Percentiles rank a stretch among this genome's conserved stretches.
These are phyloP conservation scores for Aepyceros melampus DNA, from an alignment of 2,113 vertebrate genomes.

Conservation along the genomic window DNA sequence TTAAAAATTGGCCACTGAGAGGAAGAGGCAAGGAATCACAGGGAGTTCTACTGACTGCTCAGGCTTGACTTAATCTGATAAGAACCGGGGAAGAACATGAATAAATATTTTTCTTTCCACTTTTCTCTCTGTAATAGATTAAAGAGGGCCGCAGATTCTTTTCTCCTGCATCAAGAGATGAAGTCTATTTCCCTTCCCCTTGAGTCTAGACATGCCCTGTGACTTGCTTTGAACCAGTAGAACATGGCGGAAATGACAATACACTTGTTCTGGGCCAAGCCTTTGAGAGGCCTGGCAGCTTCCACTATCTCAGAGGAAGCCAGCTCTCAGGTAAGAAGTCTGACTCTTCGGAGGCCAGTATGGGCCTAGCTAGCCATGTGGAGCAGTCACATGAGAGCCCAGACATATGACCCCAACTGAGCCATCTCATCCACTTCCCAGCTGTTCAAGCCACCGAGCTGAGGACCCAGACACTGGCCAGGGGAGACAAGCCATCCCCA, in stretches of 20 bases:
- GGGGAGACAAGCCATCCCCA: background rate
- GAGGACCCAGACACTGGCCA: background rate
- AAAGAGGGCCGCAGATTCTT: slow-evolving; percentile 18
- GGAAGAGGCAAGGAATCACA: background rate
- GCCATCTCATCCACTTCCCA: background rate
- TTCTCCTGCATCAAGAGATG: background rate
- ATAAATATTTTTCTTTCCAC: background rate
- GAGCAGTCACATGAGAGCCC: background rate
- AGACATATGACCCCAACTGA: background rate
- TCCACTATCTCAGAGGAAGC: background rate
- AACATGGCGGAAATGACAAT: background rate
- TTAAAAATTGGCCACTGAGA: slow-evolving; percentile 63
- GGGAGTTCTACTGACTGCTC: background rate
- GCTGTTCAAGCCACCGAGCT: background rate
- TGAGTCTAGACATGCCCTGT: background rate
- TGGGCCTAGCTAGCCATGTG: background rate
- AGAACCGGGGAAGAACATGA: background rate
- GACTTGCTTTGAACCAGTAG: background rate
- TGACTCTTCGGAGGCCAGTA: background rate
- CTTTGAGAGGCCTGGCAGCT: background rate
- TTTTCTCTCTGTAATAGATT: background rate
- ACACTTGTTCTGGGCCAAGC: background rate
- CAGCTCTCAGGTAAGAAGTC: background rate
- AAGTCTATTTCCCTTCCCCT: background rate
- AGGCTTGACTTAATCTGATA: slow-evolving; percentile 22